Evolutionary conservation across 2,113 vertebrate species (phyloP).

Genomic region (Prolemur simus): DNA sequence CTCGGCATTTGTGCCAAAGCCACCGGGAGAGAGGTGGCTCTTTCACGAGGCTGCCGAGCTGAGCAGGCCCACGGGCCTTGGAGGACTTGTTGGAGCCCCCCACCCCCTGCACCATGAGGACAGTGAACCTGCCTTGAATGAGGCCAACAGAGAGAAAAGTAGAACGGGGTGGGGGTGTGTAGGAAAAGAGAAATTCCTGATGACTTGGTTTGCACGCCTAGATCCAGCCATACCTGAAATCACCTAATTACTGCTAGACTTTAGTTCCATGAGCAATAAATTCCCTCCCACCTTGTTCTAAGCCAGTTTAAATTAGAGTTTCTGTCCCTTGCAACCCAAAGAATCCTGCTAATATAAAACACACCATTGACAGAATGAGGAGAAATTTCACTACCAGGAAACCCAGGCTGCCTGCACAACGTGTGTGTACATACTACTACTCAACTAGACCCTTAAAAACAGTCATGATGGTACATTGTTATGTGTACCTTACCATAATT

Average conservation of each 20-base stretch:
- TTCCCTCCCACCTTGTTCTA: not conserved
- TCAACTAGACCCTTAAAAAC: fast-evolving
- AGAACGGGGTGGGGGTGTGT: not conserved
- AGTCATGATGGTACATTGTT: fast-evolving
- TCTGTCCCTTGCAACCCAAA: not conserved
- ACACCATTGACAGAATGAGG: not conserved
- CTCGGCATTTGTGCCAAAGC: not conserved
- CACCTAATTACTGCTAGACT: not conserved
- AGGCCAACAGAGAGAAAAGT: not conserved
- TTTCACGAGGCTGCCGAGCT: not conserved
- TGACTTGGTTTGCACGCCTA: not conserved
- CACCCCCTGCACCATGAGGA: not conserved
- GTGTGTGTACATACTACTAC: fast-evolving
- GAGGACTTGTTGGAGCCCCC: not conserved
- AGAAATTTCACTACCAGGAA: not conserved
- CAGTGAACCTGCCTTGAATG: not conserved
- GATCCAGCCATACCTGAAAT: not conserved
- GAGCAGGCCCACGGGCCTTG: not conserved
- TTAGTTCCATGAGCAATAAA: not conserved
- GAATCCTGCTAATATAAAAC: not conserved
- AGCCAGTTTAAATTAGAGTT: not conserved
- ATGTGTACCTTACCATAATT: not conserved
- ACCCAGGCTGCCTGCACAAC: fast-evolving
- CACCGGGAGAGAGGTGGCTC: not conserved
- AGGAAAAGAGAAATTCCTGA: not conserved